phyloP scores from a whole-genome alignment of 2,888 invertebrate species.

The Drosophila stalkeri region DNA sequence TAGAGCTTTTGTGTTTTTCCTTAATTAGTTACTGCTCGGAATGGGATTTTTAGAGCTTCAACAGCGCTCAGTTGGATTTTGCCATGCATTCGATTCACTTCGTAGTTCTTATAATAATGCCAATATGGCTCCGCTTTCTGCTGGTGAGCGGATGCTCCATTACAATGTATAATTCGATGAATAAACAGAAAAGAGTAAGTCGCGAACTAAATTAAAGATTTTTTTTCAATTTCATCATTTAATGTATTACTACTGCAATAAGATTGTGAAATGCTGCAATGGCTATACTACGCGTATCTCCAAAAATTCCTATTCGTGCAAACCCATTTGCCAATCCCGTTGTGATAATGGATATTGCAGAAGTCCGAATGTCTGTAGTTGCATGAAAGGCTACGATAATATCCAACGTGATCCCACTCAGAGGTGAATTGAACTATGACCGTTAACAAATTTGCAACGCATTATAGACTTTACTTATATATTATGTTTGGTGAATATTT shows the following conservation, averaged over 20 bases:
- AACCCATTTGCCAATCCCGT: neutral
- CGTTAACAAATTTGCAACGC: too few relatives aligned
- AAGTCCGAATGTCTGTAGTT: conserved; percentile 1
- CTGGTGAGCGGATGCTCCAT: neutral
- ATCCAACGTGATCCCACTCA: neutral
- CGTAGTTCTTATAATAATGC: neutral
- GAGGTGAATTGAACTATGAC: neutral
- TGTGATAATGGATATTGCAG: conserved; percentile 14
- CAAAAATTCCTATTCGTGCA: neutral
- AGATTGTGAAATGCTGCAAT: conserved; percentile 1
- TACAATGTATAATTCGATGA: neutral
- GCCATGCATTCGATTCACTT: neutral
- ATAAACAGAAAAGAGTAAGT: neutral
- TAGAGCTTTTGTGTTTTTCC: too few relatives aligned
- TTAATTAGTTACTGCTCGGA: too few relatives aligned
- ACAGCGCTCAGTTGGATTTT: conserved; percentile 18
- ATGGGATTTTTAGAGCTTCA: too few relatives aligned
- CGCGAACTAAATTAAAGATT: neutral
- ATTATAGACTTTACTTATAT: too few relatives aligned
- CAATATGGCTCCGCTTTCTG: neutral
- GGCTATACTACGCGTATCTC: neutral
- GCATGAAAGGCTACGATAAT: conserved; percentile 16
- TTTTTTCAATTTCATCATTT: neutral
- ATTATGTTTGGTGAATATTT: neutral
- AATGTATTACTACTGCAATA: neutral